A percentile compares a stretch with the other conserved stretches of the same genome.
These are phyloP conservation scores for Sebastes wilsoni DNA, from an alignment of 2,797 vertebrate genomes.

Conservation along the genomic window DNA sequence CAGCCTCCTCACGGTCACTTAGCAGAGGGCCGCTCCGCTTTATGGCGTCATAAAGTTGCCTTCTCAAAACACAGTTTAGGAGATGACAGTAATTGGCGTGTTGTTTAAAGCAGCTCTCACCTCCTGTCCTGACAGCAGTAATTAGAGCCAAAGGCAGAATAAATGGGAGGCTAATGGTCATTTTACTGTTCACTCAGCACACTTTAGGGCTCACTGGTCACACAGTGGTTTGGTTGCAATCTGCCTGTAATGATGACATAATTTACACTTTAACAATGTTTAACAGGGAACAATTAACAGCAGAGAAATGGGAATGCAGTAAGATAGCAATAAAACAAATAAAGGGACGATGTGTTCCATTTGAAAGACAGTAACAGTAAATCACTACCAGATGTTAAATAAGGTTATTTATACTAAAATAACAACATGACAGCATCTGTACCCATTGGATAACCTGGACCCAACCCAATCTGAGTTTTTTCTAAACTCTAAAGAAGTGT, in stretches of 20 bases:
- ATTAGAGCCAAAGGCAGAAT: conserved; percentile 75
- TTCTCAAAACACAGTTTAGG: conserved; percentile 81
- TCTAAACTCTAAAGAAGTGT: background rate
- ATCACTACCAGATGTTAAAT: background rate
- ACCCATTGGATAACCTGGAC: background rate
- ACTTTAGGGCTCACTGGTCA: conserved; percentile 13
- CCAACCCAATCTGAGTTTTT: background rate
- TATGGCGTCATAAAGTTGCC: conserved; percentile 86
- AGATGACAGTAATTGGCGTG: conserved; percentile 79
- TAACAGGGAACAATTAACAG: too few relatives aligned
- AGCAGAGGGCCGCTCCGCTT: conserved; percentile 69
- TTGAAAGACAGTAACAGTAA: background rate
- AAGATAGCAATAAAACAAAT: background rate
- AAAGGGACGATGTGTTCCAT: background rate
- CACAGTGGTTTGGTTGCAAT: conserved; percentile 3
- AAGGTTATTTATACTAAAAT: background rate
- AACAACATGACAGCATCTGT: background rate
- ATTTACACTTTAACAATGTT: background rate
- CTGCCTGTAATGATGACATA: background rate
- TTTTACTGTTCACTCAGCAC: conserved; percentile 45
- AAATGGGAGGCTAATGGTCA: conserved; percentile 43
- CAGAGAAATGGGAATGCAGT: background rate
- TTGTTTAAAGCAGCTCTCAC: conserved; percentile 79
- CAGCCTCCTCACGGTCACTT: conserved; percentile 53
- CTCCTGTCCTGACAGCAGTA: conserved; percentile 77